phyloP scores from a whole-genome alignment of 2,888 invertebrate genomes.

The Tenthredo scrophulariae region DNA sequence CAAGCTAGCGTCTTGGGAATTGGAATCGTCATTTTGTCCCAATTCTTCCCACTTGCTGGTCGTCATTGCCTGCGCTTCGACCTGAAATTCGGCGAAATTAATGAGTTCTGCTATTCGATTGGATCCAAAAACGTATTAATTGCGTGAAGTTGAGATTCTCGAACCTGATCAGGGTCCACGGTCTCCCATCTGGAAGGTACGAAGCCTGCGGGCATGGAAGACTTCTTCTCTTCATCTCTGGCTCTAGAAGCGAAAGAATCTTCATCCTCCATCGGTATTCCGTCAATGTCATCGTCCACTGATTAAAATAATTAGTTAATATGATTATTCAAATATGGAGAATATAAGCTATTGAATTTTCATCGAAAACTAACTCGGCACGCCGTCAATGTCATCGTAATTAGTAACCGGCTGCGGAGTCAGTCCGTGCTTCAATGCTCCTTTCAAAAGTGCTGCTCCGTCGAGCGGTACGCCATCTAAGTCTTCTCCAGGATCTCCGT shows the following conservation, averaged over 20 bases:
- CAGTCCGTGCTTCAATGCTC: constrained; percentile 81
- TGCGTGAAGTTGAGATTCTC: neutral
- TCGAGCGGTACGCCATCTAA: constrained; percentile 86
- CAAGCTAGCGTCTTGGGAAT: constrained; percentile 78
- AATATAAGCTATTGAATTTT: neutral
- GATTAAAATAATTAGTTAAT: constrained; percentile 57
- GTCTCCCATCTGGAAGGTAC: constrained; percentile 98
- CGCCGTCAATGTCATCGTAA: constrained; percentile 86
- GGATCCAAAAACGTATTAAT: neutral
- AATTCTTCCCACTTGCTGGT: constrained; percentile 94
- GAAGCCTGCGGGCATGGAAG: constrained; percentile 84
- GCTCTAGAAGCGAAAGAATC: constrained; percentile 65
- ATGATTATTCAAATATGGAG: neutral
- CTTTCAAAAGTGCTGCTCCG: constrained; percentile 90
- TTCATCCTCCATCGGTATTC: constrained; percentile 83
- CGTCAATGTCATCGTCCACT: constrained; percentile 90
- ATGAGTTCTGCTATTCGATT: neutral
- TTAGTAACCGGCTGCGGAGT: constrained; percentile 75
- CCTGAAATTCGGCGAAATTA: constrained; percentile 63
- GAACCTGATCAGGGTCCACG: constrained; percentile 90
- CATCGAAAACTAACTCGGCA: constrained; percentile 79
- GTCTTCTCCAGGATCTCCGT: constrained; percentile 79
- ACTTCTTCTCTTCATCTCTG: constrained; percentile 73
- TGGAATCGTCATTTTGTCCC: constrained; percentile 79
- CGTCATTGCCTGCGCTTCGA: constrained; percentile 90